Base-by-base conservation (phyloP, 2,797 vertebrate species). In the Lophius americanus region DNA sequence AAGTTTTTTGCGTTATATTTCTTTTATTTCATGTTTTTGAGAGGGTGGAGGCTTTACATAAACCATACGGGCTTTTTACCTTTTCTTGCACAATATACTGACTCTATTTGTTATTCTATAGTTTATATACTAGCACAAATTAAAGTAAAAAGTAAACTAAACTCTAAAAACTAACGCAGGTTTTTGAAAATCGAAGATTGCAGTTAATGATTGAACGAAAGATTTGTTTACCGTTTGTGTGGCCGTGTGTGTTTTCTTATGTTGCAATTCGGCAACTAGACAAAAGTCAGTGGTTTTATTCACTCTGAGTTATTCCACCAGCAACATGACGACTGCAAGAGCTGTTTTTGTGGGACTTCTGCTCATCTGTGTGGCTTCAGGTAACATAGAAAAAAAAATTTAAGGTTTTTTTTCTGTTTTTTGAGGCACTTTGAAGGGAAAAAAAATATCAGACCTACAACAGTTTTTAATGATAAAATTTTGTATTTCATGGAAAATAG, bases 261-360 rank as follows among this genome's bases (percentile, higher is more conserved):
- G 48, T 61, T 23, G 5, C 46, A 41, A 48, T 57, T 61, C 13
- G 35, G 62, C 12, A 61, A 62, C 32, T 44, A 9, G 52, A 63
- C 49, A 53, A 79, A 54, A 51, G 53, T 7, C 39, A 52, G 47
- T 53, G 52, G 14, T 48, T 57, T 50, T 56, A 39, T 59, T 68
- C 52, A 37, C 46, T 66, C 37, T 1, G 51, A 61, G 82, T 75
- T 77, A 72, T 79, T 85, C 77, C 78, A 73, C 61, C 62, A 78
- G 64, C 48, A 42, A 51, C 78, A 87, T 39, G 72, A 90, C 91
- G 91, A 79, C 36, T 13, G 76, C 76, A 51, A 85, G 56, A 71
- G 53, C 53, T 73, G 60, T 88, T 84, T 54, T 91, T 55, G 68
- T 91, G 51, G 87, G 82, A 41, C 85, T 92, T 13, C 76, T 92